A percentile compares a stretch with the other conserved stretches of the same genome.
Conservation (phyloP, 2,797 vertebrate species). For the Anguilla obscura region DNA sequence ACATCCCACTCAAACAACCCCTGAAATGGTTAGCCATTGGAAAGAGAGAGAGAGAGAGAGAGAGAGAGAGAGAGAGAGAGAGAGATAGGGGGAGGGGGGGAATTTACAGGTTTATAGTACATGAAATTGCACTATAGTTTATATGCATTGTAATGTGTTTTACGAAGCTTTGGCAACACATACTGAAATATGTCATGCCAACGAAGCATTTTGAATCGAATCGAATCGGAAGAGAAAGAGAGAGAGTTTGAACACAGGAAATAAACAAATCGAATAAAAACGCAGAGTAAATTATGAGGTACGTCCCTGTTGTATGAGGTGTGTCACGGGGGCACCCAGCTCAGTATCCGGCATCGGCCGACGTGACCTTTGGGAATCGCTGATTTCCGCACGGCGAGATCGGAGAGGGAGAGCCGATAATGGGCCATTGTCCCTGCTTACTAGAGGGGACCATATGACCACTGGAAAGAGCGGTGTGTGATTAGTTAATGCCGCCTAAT, state of each 20-base stretch:
- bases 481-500: constrained; percentile 67
- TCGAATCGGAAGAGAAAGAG: no score
- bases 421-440: constrained; percentile 64
- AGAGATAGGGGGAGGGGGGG: not conserved
- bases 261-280: not conserved
- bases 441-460: constrained; percentile 53
- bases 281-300: not conserved
- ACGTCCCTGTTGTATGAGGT: not conserved
- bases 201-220: no score
- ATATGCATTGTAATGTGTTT: no score
- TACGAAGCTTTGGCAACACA: no score
- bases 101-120: no score
- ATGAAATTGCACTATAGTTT: no score
- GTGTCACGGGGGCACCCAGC: not conserved
- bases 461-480: constrained; percentile 51
- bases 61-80: constrained; percentile 40
- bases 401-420: constrained; percentile 24
- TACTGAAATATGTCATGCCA: no score
- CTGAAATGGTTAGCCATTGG: no score
- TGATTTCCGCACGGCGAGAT: not conserved
- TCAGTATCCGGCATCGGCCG: not conserved
- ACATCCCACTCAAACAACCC: no score
- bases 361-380: not conserved
- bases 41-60: constrained; percentile 17
- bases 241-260: no score